Evolutionary conservation across 2,797 vertebrate species (phyloP), one percentile per base, ranked within the genome.

Genomic region (Syngnathus acus): DNA sequence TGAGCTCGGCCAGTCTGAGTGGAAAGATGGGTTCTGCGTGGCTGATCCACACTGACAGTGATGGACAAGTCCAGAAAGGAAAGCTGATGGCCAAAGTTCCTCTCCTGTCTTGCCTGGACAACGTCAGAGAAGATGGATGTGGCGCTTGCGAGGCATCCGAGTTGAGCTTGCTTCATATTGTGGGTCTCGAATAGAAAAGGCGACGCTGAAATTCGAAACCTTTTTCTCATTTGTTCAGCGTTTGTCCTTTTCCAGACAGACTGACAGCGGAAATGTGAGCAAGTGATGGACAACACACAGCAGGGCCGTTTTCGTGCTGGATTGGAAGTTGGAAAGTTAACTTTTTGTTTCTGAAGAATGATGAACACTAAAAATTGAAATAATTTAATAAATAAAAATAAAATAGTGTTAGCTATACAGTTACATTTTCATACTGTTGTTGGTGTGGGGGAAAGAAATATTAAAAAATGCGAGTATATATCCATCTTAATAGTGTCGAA

Each of bases 11-110:
- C 77, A 77, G 83, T 89, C 84, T 75, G 82, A 82, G 86, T 77
- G 82, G 81, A 84, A 78, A 79, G 81, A 87, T 84, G 86, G 87
- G 90, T 91, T 89, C 87, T 89, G 90, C 90, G 86, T 86, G 74
- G 78, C 82, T 90, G 89, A 90, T 89, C 86, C 86, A 83, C 75
- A 84, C 73, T 88, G 89, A 90, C 90, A 91, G 76, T 92, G 91
- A 92, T 89, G 82, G 91, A 90, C 91, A 91, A 88, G 78, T 89
- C 87, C 80, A 82, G 87, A 87, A 87, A 89, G 84, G 84, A 82
- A 77, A 88, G 86, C 77, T 89, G 90, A 91, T 89, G 87, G 87
- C 84, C 80, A 69, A 83, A 82, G 71, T 75, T 87, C 87, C 81
- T 82, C 82, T 75, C 80, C 82, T 78, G 80, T 81, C 87, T 82